Evolutionary conservation across 2,113 vertebrate species (phyloP).

Genomic region (Ellobius talpinus): DNA sequence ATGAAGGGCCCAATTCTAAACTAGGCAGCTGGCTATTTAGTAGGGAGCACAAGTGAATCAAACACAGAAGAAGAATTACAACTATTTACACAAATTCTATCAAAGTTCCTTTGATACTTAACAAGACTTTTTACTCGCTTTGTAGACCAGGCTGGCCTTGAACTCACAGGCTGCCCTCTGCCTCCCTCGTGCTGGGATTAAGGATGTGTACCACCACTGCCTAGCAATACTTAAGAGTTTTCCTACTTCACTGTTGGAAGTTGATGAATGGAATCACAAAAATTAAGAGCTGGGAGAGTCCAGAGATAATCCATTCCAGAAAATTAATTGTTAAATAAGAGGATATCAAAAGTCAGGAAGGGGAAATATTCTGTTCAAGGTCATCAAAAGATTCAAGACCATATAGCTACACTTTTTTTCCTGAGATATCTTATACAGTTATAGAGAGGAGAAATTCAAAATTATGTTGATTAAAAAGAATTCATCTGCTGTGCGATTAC

Average conservation of each 20-base stretch:
- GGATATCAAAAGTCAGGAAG: background rate
- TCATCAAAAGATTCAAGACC: background rate
- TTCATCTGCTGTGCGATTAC: background rate
- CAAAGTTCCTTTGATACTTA: constrained; percentile 6
- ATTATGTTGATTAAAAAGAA: constrained; percentile 9
- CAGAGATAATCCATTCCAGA: background rate
- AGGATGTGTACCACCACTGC: too few relatives aligned
- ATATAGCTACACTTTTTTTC: background rate
- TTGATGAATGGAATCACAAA: constrained; percentile 58
- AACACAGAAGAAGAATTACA: constrained; percentile 51
- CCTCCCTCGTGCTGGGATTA: too few relatives aligned
- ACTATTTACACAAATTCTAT: constrained; percentile 55
- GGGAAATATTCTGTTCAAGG: background rate
- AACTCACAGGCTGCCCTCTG: too few relatives aligned
- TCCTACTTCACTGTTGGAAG: constrained; percentile 12
- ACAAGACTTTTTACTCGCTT: background rate
- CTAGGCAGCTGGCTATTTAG: constrained; percentile 58
- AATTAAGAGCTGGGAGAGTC: constrained; percentile 23
- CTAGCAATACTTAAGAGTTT: background rate
- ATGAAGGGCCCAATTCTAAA: background rate
- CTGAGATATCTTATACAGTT: background rate
- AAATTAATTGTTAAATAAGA: constrained; percentile 48
- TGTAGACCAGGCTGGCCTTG: too few relatives aligned
- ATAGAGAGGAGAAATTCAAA: background rate
- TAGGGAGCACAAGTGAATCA: background rate